phyloP scores from a whole-genome alignment of 2,888 invertebrate genomes.

The Drosophila suboccidentalis region DNA sequence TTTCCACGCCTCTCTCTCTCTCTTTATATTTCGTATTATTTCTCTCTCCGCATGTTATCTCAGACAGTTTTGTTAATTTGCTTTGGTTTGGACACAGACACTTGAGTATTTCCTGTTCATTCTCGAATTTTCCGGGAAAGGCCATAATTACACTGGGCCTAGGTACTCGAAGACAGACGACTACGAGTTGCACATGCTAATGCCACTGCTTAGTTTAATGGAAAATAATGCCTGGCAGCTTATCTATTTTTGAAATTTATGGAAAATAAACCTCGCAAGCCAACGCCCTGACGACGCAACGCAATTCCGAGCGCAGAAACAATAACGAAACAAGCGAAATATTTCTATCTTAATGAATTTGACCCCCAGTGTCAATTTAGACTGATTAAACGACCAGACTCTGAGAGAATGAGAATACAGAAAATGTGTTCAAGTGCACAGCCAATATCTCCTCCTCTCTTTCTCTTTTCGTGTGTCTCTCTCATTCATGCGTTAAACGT shows the following conservation, averaged over 20 bases:
- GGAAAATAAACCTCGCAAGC: constrained; percentile 24
- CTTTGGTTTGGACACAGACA: constrained; percentile 16
- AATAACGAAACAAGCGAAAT: constrained; percentile 68
- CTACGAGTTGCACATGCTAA: constrained; percentile 26
- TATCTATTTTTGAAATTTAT: constrained; percentile 58
- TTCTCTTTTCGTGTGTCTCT: neutral
- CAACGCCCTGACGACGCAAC: constrained; percentile 50
- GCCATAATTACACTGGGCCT: constrained; percentile 46
- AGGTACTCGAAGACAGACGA: constrained; percentile 23
- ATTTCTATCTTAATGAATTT: constrained; percentile 83
- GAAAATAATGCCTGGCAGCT: constrained; percentile 48
- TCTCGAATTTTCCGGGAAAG: constrained; percentile 43
- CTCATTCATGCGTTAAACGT: neutral
- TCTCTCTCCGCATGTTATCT: constrained; percentile 34
- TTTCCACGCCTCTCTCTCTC: neutral
- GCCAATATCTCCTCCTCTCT: neutral
- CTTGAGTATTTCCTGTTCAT: constrained; percentile 46
- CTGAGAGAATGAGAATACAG: constrained; percentile 18
- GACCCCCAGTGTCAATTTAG: constrained; percentile 85
- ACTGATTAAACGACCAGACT: constrained; percentile 83
- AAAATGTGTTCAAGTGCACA: constrained; percentile 28
- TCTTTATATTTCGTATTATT: constrained; percentile 1
- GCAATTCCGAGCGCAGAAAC: constrained; percentile 38
- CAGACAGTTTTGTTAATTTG: constrained; percentile 41
- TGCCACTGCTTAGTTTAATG: constrained; percentile 21